These are phyloP conservation scores for Hybos culiciformis DNA, from an alignment of 2,888 invertebrate genomes.

Conservation along the genomic window DNA sequence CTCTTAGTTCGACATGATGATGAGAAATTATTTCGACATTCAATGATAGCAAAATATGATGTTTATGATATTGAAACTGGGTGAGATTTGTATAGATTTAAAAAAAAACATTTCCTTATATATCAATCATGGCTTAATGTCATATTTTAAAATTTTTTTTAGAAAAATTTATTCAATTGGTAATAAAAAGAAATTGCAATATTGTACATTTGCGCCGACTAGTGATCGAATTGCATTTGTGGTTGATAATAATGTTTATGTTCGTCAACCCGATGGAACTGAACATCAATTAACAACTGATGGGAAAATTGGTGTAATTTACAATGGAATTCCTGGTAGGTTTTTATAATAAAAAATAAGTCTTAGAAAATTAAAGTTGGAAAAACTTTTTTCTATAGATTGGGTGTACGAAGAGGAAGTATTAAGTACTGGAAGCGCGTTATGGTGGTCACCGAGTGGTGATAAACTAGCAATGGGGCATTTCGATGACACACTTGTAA, in stretches of 20 bases:
- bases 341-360: no score
- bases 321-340: constrained; percentile 74
- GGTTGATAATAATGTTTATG: constrained; percentile 52
- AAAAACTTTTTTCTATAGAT: no score
- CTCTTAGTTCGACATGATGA: constrained; percentile 26
- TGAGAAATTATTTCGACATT: constrained; percentile 45
- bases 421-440: constrained; percentile 50
- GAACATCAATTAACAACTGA: constrained; percentile 43
- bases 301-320: constrained; percentile 51
- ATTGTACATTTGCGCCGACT: constrained; percentile 45
- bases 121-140: background rate
- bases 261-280: constrained; percentile 22
- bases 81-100: constrained; percentile 17
- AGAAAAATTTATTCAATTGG: constrained; percentile 40
- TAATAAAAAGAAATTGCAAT: constrained; percentile 42
- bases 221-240: constrained; percentile 47
- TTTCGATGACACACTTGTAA: constrained; percentile 57
- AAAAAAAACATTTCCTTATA: background rate
- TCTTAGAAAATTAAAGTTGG: no score
- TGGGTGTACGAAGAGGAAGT: constrained; percentile 94
- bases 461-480: constrained; percentile 52
- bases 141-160: constrained; percentile 15
- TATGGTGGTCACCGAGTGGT: constrained; percentile 68
- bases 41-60: constrained; percentile 46
- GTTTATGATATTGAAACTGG: constrained; percentile 43